Evolutionary conservation across 2,888 invertebrate species (phyloP), one percentile per base, ranked within the genome.

Genomic region (Pogonocherus hispidulus): DNA sequence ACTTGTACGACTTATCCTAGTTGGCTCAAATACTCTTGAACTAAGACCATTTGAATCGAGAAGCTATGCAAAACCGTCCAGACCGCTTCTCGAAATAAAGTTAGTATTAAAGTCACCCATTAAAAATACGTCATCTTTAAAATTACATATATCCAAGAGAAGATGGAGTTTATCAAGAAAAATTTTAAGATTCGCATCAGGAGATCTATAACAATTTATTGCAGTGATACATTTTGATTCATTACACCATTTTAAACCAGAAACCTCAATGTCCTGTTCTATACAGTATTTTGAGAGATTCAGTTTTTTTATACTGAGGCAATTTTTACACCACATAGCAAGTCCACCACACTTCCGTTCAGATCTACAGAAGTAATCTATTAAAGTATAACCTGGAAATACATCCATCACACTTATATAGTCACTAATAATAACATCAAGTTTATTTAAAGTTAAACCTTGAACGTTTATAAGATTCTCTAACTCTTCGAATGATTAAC

Each of bases 201-300:
- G 32, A 32, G 52, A 54, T 32, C 52, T 27, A 27, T 54, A 54
- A 16, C 52, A 54, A 3, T n/a, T 32, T 18, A 54, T 16, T 14
- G 2, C 8, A 32, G 8, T 19, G 5, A 6, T 16, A 35, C 16
- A 8, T 19, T 19, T 19, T 1, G 19, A 35, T 9, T 19, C 32
- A 9, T 9, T 19, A 54, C 9, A 18, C 54, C 54, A 54, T 9
- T 3, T 35, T 11, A 54, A 0, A 8, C 35, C 54, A 3, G 54
- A 54, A 27, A 54, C n/a, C 32, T 54, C 54, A 35, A 54, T 35
- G 35, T 54, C 35, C 11, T 54, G 14, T 18, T 54, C 54, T 9
- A 18, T 35, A 35, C 54, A 54, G 4, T 35, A 35, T 19, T 54
- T 35, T 5, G 4, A 3, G 16, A 54, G 54, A 54, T 35, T 18